phyloP scores from a whole-genome alignment of 2,797 vertebrate species.

The Syngnathus rostellatus region DNA sequence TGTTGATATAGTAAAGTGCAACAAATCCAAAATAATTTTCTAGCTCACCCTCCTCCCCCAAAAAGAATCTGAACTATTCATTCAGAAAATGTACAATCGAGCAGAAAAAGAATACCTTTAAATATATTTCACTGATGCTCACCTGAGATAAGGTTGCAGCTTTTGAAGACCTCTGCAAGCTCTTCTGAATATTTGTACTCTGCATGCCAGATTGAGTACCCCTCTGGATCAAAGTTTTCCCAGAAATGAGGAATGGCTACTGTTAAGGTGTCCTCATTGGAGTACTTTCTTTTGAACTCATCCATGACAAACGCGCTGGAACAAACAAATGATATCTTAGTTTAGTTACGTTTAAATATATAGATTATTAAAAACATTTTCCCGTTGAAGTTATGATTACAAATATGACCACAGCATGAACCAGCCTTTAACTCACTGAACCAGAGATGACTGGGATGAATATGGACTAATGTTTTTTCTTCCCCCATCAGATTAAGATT shows the following conservation, averaged over 20 bases:
- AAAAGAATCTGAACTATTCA: not conserved
- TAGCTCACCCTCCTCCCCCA: not conserved
- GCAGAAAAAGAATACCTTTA: not conserved
- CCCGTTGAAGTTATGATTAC: not conserved
- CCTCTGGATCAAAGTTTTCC: slow-evolving; percentile 84
- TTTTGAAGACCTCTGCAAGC: slow-evolving; percentile 83
- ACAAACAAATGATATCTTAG: not conserved
- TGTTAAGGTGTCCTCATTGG: slow-evolving; percentile 83
- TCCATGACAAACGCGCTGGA: slow-evolving; percentile 80
- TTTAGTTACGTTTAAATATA: not conserved
- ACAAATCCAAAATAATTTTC: not conserved
- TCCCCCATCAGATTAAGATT: slow-evolving; percentile 62
- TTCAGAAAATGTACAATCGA: too few species aligned
- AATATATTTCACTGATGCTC: slow-evolving; percentile 13
- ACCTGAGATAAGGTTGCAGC: slow-evolving; percentile 94
- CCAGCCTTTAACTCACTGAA: slow-evolving; percentile 55
- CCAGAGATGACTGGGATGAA: slow-evolving; percentile 61
- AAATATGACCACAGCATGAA: slow-evolving; percentile 60
- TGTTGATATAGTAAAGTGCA: not conserved
- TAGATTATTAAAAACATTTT: too few species aligned
- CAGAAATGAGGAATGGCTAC: slow-evolving; percentile 87
- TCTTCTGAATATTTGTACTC: slow-evolving; percentile 83
- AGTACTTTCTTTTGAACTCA: slow-evolving; percentile 94
- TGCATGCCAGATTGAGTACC: slow-evolving; percentile 84
- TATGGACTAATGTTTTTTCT: slow-evolving; percentile 48